These are phyloP conservation scores for Peucedramus taeniatus DNA, from an alignment of 2,113 vertebrate species.

Conservation along the genomic window DNA sequence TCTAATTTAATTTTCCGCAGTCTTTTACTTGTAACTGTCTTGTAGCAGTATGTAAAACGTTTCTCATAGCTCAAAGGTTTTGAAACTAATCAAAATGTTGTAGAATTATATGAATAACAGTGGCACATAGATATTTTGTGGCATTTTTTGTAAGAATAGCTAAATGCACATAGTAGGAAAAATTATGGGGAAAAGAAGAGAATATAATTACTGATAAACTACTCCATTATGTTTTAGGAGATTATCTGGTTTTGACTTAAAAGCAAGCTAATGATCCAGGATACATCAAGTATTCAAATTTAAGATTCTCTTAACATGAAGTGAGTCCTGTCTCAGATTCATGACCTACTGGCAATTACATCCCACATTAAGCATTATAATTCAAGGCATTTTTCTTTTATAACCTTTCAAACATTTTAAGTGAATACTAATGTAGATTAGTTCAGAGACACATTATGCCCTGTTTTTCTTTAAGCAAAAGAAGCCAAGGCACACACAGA, in stretches of 20 bases:
- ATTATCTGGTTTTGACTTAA: constrained; percentile 23
- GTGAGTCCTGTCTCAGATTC: not conserved
- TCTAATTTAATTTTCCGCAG: not conserved
- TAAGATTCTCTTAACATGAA: not conserved
- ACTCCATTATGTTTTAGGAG: not conserved
- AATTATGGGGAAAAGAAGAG: not conserved
- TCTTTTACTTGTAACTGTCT: not conserved
- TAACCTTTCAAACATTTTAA: not conserved
- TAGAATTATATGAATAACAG: not conserved
- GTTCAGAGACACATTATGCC: not conserved
- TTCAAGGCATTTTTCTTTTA: constrained; percentile 15
- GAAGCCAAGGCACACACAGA: not conserved
- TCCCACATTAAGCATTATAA: not conserved
- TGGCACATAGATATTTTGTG: not conserved
- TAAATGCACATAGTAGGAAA: not conserved
- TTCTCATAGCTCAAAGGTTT: not conserved
- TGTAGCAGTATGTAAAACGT: not conserved
- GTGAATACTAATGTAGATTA: not conserved
- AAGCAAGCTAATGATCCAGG: constrained; percentile 9
- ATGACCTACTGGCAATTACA: constrained; percentile 31
- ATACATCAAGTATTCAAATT: not conserved
- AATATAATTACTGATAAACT: constrained; percentile 1
- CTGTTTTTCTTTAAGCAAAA: not conserved
- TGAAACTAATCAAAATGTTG: not conserved
- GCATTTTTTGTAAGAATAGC: not conserved